Conservation (phyloP, 2,888 invertebrate genomes). For the Pollenia labialis region DNA sequence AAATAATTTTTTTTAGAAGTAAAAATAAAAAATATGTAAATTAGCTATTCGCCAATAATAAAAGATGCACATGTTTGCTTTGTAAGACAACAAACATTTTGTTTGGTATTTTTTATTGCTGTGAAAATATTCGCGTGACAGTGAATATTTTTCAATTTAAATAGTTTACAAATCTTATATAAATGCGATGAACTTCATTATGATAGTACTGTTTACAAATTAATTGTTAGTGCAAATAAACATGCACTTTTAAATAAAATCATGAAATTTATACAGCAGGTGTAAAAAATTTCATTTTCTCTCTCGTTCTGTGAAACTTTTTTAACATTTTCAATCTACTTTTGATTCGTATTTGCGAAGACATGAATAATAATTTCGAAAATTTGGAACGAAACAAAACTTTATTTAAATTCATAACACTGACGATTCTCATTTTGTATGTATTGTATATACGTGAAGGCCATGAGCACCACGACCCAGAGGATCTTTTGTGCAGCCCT, state of each 20-base stretch:
- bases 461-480: too few relatives aligned
- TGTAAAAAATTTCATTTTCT: neutral
- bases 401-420: too few relatives aligned
- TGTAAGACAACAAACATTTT: constrained; percentile 34
- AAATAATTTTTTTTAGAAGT: neutral
- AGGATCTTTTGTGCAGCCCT: too few relatives aligned
- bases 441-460: too few relatives aligned
- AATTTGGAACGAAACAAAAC: too few relatives aligned
- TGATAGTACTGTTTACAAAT: constrained; percentile 46
- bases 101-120: constrained; percentile 29
- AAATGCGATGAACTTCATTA: constrained; percentile 56
- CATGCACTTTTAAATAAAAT: constrained; percentile 43
- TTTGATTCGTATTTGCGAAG: too few relatives aligned
- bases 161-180: constrained; percentile 67
- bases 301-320: too few relatives aligned
- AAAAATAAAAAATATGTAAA: neutral
- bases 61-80: neutral
- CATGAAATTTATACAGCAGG: constrained; percentile 3
- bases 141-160: constrained; percentile 57
- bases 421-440: too few relatives aligned
- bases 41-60: neutral
- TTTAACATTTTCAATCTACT: too few relatives aligned
- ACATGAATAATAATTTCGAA: too few relatives aligned
- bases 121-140: constrained; percentile 68
- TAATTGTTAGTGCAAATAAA: constrained; percentile 40